Evolutionary conservation across 2,888 invertebrate genomes (phyloP), one percentile per base, ranked within the genome.

Genomic region (Lypha dubia): DNA sequence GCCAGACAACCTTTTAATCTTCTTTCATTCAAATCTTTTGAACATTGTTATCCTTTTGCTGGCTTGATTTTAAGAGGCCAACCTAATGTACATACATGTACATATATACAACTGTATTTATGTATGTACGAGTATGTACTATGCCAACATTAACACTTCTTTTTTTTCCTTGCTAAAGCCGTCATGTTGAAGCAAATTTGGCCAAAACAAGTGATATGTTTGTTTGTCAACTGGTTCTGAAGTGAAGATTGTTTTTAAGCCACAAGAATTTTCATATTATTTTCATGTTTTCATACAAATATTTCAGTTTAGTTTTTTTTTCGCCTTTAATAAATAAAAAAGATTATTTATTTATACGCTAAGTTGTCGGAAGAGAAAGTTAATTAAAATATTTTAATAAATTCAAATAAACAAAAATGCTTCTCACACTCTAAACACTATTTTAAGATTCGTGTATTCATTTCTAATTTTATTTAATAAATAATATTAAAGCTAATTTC

Each of bases 331-430:
- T 41, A 80, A 74, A 71, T 73, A 60, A 80, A 63, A 74, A 44
- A 17, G n/a, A n/a, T n/a, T n/a, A 67, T 49, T 24, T 35, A 58
- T 65, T 70, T 76, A 70, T 46, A 32, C 71, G 60, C 58, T 24
- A 74, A 81, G 76, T 74, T 74, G 77, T 74, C 77, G 77, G 56
- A 74, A 81, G 84, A 84, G 84, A 84, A 84, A 84, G 84, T 84
- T 84, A 84, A 81, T 84, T 81, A 79, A 84, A 79, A 79, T 63
- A 65, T 70, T 82, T 76, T 65, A 56, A 70, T 60, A 44, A 70
- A 81, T 62, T n/a, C n/a, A n/a, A n/a, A n/a, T n/a, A n/a, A n/a
- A 46, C 11, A 44, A 75, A 53, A 35, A 49, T 20, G 41, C 56
- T 9, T 53, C 24, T 24, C 46, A 56, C 53, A 62, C 3, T 20